phyloP scores from a whole-genome alignment of 2,113 vertebrate genomes.

The Boleophthalmus pectinirostris region DNA sequence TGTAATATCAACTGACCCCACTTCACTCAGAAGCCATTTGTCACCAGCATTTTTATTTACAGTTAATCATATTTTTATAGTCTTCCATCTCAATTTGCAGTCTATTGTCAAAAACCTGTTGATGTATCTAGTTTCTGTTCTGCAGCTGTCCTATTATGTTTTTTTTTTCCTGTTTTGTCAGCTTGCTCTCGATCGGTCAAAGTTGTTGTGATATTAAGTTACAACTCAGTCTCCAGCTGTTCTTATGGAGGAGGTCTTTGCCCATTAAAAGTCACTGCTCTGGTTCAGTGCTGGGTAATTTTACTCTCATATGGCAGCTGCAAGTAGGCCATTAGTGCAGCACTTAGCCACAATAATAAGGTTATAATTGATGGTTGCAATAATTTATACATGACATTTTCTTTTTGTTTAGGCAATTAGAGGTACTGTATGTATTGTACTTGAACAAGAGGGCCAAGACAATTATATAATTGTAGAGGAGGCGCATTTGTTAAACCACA shows the following conservation, averaged over 20 bases:
- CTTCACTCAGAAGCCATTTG: not conserved
- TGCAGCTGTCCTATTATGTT: constrained; percentile 51
- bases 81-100: not conserved
- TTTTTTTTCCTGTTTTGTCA: constrained; percentile 9
- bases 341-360: not conserved
- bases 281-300: not conserved
- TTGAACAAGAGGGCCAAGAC: not conserved
- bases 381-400: not conserved
- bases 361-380: not conserved
- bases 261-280: not conserved
- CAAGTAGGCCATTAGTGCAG: not conserved
- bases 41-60: not conserved
- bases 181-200: constrained; percentile 1
- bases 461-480: not conserved
- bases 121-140: constrained; percentile 1
- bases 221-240: not conserved
- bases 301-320: not conserved
- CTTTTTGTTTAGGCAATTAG: not conserved
- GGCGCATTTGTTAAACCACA: too few species aligned
- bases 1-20: too few species aligned
- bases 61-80: constrained; percentile 3
- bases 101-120: constrained; percentile 11
- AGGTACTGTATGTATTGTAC: not conserved
- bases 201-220: not conserved
- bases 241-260: not conserved